Base-by-base conservation (phyloP, 2,797 vertebrate species). In the Tangara arthus region DNA sequence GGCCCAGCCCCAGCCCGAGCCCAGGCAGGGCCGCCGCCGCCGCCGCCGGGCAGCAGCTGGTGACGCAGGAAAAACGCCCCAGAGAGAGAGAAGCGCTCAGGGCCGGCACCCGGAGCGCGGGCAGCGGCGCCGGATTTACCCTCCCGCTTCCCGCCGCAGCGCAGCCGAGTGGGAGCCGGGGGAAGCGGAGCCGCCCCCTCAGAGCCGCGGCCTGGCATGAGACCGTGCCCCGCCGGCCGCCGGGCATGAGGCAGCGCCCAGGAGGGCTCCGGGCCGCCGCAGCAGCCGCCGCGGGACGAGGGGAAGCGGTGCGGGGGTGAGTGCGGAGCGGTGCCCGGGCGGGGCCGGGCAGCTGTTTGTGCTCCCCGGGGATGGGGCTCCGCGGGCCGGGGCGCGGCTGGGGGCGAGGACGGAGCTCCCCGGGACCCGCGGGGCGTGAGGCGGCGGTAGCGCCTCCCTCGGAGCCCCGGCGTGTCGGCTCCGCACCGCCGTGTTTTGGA, bases 31-130 rank as follows among this genome's bases (percentile, higher is more conserved):
- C 80, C 80, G 81, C 57, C 63, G 65, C 85, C 89, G 87, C 96
- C 89, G 90, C 96, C 73, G 93, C 64, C 77, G 88, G 94, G 82
- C 93, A 96, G 97, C 97, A 95, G 86, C 97, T 97, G 98, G 98
- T 98, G 98, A 99, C 98, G 98, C 99, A 99, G 99, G 98, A 99
- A 98, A 98, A 98, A 98, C 98, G 98, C 98, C 98, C 98, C 97
- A n/a, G 89, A 60, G 70, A 90, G 96, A 92, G 90, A 87, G 79
- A 61, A 87, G 82, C 79, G 68, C 59, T 75, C 44, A 39, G 68
- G 76, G 70, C 83, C 77, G 20, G 63, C 82, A 78, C 63, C 75
- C 35, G 61, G 65, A 72, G 66, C 49, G 60, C 77, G 86, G 77
- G 65, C 84, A 77, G 77, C 88, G 26, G 65, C 47, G 41, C 69